Base-by-base conservation (phyloP, 2,113 vertebrate species). In the Perca fluviatilis region DNA sequence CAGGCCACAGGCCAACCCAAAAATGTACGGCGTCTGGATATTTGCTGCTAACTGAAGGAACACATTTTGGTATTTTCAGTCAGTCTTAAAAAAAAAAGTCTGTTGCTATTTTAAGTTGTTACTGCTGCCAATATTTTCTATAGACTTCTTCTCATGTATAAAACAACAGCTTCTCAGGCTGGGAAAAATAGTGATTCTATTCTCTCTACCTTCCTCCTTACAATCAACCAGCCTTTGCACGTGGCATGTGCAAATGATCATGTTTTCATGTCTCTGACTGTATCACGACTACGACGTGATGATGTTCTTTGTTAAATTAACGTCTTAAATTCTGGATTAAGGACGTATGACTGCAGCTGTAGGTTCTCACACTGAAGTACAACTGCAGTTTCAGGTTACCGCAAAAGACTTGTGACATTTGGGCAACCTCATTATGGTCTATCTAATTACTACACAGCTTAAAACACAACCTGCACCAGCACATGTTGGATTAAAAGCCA, bases 391-490 rank as follows among this genome's bases (percentile, higher is more conserved):
- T 16, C 66, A 47, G 18, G 21, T 57, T 68, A 69, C 11, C 36
- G 51, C 51, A 57, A 63, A 40, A 43, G 51, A 47, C 54, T 50
- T 15, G 6, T 58, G 21, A 4, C 68, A 63, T 69, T 79, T 7
- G 47, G 56, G 13, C 19, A 30, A 51, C 40, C 63, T 58, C 23
- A 14, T 54, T 54, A 75, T 56, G 43, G 18, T 15, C n/a, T 18
- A 1, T 33, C 11, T 78, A 69, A 79, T 75, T 74, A 75, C 46
- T 40, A 74, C 23, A 62, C 71, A 21, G 64, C 63, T 79, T 76
- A 66, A 66, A 78, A 65, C 27, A 50, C 60, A 71, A 43, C 75
- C 79, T 82, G 69, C 11, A 68, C 40, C 53, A 16, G 63, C 11
- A 40, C 33, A 8, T 16, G 43, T 65, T 40, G 73, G 64, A 65